These are phyloP conservation scores for Pogonomyrmex californicus DNA, from an alignment of 1,140 invertebrate genomes.

Conservation along the genomic window DNA sequence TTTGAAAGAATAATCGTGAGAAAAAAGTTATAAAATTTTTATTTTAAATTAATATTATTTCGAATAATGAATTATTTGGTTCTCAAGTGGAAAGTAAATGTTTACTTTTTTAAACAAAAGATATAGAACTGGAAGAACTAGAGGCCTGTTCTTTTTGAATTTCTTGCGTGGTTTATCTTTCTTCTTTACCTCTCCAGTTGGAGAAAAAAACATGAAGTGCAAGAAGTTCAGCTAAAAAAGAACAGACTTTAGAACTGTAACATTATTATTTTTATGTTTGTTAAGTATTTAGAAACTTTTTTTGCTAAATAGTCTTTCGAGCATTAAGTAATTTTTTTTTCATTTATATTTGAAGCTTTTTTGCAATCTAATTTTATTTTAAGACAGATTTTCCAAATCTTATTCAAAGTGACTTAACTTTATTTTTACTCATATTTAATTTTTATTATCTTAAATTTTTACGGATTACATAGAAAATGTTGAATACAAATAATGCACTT, in stretches of 20 bases:
- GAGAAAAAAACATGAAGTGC: no score
- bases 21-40: not conserved
- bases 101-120: not conserved
- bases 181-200: no score
- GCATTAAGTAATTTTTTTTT: not conserved
- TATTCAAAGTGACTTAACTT: not conserved
- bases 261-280: slow-evolving; percentile 1
- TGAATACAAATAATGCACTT: not conserved
- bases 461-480: not conserved
- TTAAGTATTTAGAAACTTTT: not conserved
- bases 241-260: no score
- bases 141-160: no score
- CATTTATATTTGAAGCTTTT: not conserved
- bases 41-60: not conserved
- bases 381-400: not conserved
- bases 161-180: no score
- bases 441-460: not conserved
- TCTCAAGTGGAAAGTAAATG: not conserved
- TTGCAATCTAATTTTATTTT: not conserved
- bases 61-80: not conserved
- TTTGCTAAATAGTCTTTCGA: not conserved
- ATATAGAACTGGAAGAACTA: not conserved
- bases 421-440: not conserved
- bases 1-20: not conserved
- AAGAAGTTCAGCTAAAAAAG: no score